phyloP scores from a whole-genome alignment of 2,797 vertebrate species.

The Loris lydekkerianus region DNA sequence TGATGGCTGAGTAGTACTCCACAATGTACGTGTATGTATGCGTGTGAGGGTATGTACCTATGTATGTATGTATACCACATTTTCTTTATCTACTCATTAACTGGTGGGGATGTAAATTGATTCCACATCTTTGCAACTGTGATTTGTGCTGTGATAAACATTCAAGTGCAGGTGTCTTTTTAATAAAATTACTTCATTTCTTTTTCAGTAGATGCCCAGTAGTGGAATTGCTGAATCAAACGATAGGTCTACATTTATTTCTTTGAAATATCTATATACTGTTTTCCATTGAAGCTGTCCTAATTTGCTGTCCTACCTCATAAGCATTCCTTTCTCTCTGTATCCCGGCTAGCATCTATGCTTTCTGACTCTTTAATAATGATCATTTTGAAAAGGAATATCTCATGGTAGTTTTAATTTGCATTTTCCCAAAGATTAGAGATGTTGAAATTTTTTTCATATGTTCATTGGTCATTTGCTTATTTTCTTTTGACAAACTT shows the following conservation, averaged over 20 bases:
- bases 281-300: background rate
- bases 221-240: background rate
- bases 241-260: background rate
- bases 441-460: background rate
- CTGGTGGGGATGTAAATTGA: background rate
- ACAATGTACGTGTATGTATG: background rate
- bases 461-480: background rate
- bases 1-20: background rate
- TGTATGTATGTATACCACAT: background rate
- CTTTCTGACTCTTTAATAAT: background rate
- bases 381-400: background rate
- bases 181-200: background rate
- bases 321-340: background rate
- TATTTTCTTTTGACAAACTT: background rate
- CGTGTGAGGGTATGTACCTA: background rate
- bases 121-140: background rate
- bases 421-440: background rate
- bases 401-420: background rate
- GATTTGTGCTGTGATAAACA: background rate
- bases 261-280: background rate
- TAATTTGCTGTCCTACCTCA: background rate
- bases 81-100: background rate
- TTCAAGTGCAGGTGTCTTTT: background rate
- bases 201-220: background rate
- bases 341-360: background rate